Base-by-base conservation (phyloP, 2,888 invertebrate genomes). In the Cephus pygmeus region DNA sequence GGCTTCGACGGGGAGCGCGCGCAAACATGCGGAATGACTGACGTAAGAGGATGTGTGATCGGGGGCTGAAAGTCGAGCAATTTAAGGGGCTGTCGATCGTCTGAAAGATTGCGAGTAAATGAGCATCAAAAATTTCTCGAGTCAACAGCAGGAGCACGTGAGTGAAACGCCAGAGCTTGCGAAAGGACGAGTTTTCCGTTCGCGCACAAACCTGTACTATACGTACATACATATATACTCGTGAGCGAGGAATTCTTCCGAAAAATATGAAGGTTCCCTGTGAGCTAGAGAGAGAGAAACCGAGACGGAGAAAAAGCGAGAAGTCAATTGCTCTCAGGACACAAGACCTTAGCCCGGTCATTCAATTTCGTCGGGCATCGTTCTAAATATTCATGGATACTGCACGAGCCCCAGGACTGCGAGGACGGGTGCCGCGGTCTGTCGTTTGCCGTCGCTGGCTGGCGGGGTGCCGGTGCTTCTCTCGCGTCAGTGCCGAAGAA, bases 11-110 rank as follows among this genome's bases (percentile, higher is more conserved):
- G 56, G 56, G 56, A 56, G 56, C 56, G 40, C 15, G 40, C 4
- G 6, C 56, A 56, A 56, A 9, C 56, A 23, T 23, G 23, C 56
- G 9, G 56, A 23, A 56, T 56, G 56, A 56, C 9, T 56, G 23
- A 56, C 56, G 56, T 56, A 56, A 23, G 56, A 56, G 56, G 56
- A 56, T 56, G 56, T 23, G 30, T 11, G 23, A 12, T 31, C 31
- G 71, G 12, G 71, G 71, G 12, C 12, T 12, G 31, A 11, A 69
- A 75, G 40, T 69, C 77, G 56, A 75, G 74, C 75, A 77, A 77
- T 77, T 75, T 77, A 71, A 77, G 71, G 56, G 75, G 77, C 77
- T 75, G 77, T 77, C 77, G 77, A 71, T 77, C 77, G 71, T 73
- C 69, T 77, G 77, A 77, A 75, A 77, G 75, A 77, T 77, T 71